Evolutionary conservation across 2,113 vertebrate species (phyloP).

Genomic region (Oreochromis niloticus): DNA sequence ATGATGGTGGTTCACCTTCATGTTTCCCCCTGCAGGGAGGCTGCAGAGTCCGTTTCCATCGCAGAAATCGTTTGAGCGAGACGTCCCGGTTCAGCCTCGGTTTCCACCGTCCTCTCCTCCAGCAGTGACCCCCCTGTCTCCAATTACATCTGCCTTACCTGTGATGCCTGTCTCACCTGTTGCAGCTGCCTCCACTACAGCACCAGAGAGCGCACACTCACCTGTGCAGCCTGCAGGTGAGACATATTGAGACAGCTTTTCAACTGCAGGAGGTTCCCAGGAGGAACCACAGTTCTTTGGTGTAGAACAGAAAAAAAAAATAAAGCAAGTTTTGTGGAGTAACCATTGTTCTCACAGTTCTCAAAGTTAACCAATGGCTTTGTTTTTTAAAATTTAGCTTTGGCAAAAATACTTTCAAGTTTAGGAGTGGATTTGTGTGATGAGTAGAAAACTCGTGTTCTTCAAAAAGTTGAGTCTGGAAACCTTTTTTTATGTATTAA

Average conservation of each 20-base stretch:
- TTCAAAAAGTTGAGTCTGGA: background rate
- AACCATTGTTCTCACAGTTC: background rate
- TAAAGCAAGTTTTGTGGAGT: background rate
- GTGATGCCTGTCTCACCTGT: background rate
- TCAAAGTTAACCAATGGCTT: background rate
- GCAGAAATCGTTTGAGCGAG: constrained; percentile 62
- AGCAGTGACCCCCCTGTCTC: background rate
- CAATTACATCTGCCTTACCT: background rate
- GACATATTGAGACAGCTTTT: background rate
- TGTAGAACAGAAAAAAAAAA: background rate
- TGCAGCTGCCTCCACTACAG: background rate
- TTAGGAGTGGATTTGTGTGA: background rate
- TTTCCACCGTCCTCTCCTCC: background rate
- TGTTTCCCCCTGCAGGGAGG: constrained; percentile 70
- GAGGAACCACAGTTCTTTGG: background rate
- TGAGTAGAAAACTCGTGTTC: background rate
- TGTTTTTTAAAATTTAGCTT: background rate
- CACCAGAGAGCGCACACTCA: background rate
- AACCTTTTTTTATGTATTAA: background rate
- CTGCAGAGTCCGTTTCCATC: constrained; percentile 80
- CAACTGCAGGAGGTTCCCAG: background rate
- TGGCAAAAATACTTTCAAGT: background rate
- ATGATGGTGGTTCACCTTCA: background rate
- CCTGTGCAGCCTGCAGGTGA: constrained; percentile 5
- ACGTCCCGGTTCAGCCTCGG: background rate